These are phyloP conservation scores for Adelosebastes latens DNA, from an alignment of 2,797 vertebrate genomes.

Conservation along the genomic window DNA sequence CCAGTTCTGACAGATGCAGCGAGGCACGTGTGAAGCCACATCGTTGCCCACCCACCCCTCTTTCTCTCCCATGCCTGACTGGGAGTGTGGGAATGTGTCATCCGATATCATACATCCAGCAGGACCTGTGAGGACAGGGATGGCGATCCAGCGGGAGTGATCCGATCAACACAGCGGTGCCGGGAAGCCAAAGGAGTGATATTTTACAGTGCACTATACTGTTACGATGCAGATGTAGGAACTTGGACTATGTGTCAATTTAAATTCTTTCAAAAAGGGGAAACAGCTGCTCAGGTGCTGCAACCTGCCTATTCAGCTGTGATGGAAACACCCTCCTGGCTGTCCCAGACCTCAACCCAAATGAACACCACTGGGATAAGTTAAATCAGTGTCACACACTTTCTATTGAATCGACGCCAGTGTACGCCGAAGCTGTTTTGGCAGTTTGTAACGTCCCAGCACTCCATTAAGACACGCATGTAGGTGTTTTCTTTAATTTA, in stretches of 20 bases:
- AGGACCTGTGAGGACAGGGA: slow-evolving; percentile 62
- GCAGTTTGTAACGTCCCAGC: slow-evolving; percentile 40
- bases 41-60: slow-evolving; percentile 15
- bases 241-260: slow-evolving; percentile 55
- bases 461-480: slow-evolving; percentile 39
- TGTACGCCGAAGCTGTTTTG: slow-evolving; percentile 39
- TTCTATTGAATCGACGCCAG: slow-evolving; percentile 30
- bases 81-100: slow-evolving; percentile 75
- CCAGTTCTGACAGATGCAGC: slow-evolving; percentile 40
- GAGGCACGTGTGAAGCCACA: slow-evolving; percentile 54
- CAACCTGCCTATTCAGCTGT: slow-evolving; percentile 38
- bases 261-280: slow-evolving; percentile 57
- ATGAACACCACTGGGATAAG: slow-evolving; percentile 13
- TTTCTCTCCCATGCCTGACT: slow-evolving; percentile 44
- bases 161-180: slow-evolving; percentile 28
- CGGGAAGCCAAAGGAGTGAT: slow-evolving; percentile 5
- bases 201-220: slow-evolving; percentile 13
- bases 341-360: slow-evolving; percentile 36
- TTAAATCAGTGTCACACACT: slow-evolving; percentile 40
- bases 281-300: slow-evolving; percentile 66
- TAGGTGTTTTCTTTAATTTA: slow-evolving; percentile 60
- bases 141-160: slow-evolving; percentile 24
- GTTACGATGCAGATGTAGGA: slow-evolving; percentile 18
- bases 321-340: slow-evolving; percentile 36
- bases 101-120: slow-evolving; percentile 60